A percentile compares a stretch with the other conserved stretches of the same genome.
Evolutionary conservation across 2,888 invertebrate species (phyloP).

Genomic region (Embidobia sp.): DNA sequence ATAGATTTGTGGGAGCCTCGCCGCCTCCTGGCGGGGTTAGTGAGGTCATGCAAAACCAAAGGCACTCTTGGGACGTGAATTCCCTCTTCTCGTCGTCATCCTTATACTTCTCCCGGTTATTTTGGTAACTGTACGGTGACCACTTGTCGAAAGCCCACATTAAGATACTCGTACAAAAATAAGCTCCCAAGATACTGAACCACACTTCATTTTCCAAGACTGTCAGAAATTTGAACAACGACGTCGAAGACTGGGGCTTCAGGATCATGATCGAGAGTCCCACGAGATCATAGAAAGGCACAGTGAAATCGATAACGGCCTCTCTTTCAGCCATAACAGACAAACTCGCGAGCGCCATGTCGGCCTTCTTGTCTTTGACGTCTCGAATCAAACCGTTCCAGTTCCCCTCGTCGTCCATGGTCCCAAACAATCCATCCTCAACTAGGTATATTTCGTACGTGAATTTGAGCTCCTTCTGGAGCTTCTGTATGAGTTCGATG

Average conservation of each 20-base stretch:
- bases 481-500: conserved; percentile 95
- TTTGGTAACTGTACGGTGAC: conserved; percentile 98
- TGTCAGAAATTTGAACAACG: conserved; percentile 97
- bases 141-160: conserved; percentile 99
- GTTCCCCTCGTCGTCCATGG: conserved; percentile 92
- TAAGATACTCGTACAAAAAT: conserved; percentile 95
- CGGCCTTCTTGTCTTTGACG: conserved; percentile 92
- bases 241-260: conserved; percentile 93
- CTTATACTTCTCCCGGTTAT: conserved; percentile 95
- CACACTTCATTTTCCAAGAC: conserved; percentile 98
- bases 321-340: conserved; percentile 99
- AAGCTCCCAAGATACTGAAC: conserved; percentile 97
- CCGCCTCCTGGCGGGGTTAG: conserved; percentile 97
- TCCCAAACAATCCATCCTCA: conserved; percentile 92
- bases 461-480: conserved; percentile 91
- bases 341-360: conserved; percentile 95
- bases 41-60: conserved; percentile 99
- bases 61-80: conserved; percentile 96
- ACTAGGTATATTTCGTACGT: conserved; percentile 93
- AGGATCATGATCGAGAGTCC: conserved; percentile 98
- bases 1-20: conserved; percentile 97
- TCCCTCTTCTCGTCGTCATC: conserved; percentile 96
- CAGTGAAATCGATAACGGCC: conserved; percentile 98
- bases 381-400: conserved; percentile 94
- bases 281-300: conserved; percentile 98